Base-by-base conservation (phyloP, 2,113 vertebrate genomes). In the Lanius collurio region DNA sequence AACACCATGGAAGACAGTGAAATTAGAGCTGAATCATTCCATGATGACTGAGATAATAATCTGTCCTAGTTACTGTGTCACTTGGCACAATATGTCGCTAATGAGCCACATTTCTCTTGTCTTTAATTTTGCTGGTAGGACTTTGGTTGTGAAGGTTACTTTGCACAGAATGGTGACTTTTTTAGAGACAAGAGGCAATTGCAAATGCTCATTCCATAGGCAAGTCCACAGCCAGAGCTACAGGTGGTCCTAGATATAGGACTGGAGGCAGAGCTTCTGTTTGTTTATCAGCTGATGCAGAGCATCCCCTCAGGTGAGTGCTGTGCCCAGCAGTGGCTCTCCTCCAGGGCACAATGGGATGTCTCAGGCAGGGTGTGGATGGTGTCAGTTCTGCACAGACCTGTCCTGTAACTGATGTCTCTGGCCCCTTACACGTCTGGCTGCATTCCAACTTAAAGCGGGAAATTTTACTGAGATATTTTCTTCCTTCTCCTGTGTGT, bases 191-290 rank as follows among this genome's bases (percentile, higher is more conserved):
- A 52, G 17, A 49, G 8, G 28, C 23, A 65, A 28, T 14, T 60
- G 49, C 26, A 55, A 53, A 12, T 23, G 9, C 10, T 56, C 19
- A 5, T 76, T 67, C n/a, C 27, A 18, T 8, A 13, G 18, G 13
- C 30, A 69, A 50, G 21, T 18, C 49, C 31, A 15, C 21, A 76
- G 47, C 5, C 28, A 56, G 27, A n/a, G 5, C 17, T 18, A 1
- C 11, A 3, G 3, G 3, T 2, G 15, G 63, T 22, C 14, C 33
- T 28, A 7, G 6, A 11, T 11, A 4, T 0, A 39, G 30, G 42
- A 21, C 19, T 18, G 9, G 63, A 47, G 46, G 31, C 41, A 82
- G 33, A 73, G 33, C 7, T 6, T 1, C 10, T 50, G 57, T 20
- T 46, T 49, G 20, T 26, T 46, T n/a, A 2, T 10, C 2, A 2